A percentile compares a stretch with the other conserved stretches of the same genome.
Evolutionary conservation across 2,113 vertebrate species (phyloP).

Genomic region (Gambusia affinis): DNA sequence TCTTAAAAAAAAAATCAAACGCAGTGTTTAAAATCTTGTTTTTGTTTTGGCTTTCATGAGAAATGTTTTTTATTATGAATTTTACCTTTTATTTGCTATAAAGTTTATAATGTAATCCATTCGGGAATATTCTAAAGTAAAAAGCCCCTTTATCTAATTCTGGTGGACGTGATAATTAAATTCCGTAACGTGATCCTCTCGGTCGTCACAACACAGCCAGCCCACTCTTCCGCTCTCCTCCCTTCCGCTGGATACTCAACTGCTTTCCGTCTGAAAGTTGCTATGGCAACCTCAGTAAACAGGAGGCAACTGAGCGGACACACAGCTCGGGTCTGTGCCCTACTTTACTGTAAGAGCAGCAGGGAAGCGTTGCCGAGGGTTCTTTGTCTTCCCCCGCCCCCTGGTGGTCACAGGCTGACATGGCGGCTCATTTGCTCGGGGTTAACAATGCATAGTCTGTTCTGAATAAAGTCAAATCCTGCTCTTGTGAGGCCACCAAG

Average conservation of each 20-base stretch:
- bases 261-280: constrained; percentile 44
- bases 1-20: too few species aligned
- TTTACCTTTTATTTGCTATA: too few species aligned
- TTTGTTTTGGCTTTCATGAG: too few species aligned
- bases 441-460: constrained; percentile 17
- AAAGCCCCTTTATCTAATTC: constrained; percentile 18
- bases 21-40: too few species aligned
- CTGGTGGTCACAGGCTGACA: constrained; percentile 39
- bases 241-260: constrained; percentile 17
- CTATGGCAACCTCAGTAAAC: constrained; percentile 59
- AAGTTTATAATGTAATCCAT: too few species aligned
- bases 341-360: constrained; percentile 14
- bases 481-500: too few species aligned
- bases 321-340: constrained; percentile 11
- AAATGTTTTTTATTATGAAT: too few species aligned
- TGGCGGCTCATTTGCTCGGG: background rate
- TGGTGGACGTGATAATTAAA: constrained; percentile 33
- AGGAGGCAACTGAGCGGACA: background rate
- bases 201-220: background rate
- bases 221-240: constrained; percentile 52
- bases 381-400: constrained; percentile 13
- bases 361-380: background rate
- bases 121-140: constrained; percentile 14
- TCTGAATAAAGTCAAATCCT: constrained; percentile 4
- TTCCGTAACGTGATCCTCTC: constrained; percentile 28